phyloP scores from a whole-genome alignment of 2,113 vertebrate genomes.

The Bos javanicus region DNA sequence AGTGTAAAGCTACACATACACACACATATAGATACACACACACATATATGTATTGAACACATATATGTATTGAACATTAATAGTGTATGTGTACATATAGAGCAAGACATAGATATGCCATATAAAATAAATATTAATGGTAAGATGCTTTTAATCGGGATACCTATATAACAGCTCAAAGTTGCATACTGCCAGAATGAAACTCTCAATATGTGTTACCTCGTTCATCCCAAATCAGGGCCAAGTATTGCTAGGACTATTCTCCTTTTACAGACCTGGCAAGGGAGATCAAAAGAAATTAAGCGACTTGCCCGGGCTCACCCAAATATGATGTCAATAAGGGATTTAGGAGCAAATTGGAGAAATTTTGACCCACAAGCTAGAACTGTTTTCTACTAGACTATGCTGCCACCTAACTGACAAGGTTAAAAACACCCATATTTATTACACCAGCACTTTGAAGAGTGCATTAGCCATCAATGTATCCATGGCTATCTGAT shows the following conservation, averaged over 20 bases:
- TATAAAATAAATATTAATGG: not conserved
- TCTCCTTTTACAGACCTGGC: not conserved
- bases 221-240: not conserved
- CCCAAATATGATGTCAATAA: not conserved
- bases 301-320: not conserved
- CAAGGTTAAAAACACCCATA: constrained; percentile 28
- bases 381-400: not conserved
- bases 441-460: not conserved
- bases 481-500: not conserved
- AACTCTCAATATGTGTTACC: not conserved
- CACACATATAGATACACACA: not conserved
- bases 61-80: not conserved
- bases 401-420: constrained; percentile 56
- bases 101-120: not conserved
- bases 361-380: not conserved
- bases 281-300: not conserved
- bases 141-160: not conserved
- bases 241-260: not conserved
- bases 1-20: not conserved
- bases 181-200: not conserved
- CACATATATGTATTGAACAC: not conserved
- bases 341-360: not conserved
- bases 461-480: fast-evolving
- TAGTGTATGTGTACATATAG: not conserved
- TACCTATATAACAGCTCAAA: not conserved